These are phyloP conservation scores for Tribolium freemani DNA, from an alignment of 2,888 invertebrate genomes.

Conservation along the genomic window DNA sequence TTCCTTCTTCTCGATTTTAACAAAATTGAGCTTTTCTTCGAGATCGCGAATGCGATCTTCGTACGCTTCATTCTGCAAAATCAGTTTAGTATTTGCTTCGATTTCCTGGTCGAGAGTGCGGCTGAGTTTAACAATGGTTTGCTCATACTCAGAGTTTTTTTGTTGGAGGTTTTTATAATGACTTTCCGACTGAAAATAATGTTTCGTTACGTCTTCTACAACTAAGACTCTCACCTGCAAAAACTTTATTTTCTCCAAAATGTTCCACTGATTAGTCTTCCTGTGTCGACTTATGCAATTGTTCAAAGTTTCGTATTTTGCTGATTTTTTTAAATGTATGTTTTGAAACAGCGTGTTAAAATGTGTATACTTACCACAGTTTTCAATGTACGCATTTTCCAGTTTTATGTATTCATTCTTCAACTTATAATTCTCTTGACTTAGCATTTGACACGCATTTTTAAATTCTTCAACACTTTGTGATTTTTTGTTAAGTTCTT, in stretches of 20 bases:
- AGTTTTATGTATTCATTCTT: neutral
- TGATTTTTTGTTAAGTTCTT: neutral
- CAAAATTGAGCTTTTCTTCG: neutral
- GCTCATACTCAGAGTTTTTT: neutral
- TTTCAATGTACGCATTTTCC: constrained; percentile 2
- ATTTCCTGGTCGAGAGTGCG: constrained; percentile 8
- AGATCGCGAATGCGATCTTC: constrained; percentile 1
- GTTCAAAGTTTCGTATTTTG: constrained; percentile 1
- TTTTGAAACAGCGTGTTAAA: neutral
- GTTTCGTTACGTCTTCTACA: neutral
- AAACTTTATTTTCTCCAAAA: constrained; percentile 19
- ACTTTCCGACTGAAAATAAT: constrained; percentile 18
- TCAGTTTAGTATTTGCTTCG: constrained; percentile 3
- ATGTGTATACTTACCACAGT: neutral
- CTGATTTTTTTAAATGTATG: neutral
- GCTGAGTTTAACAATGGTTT: neutral
- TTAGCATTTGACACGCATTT: neutral
- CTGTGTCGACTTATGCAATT: neutral
- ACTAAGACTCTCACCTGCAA: neutral
- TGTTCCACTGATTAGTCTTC: neutral
- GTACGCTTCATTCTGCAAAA: constrained; percentile 6
- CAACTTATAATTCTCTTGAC: constrained; percentile 2
- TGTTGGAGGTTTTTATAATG: constrained; percentile 6
- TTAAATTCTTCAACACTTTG: neutral
- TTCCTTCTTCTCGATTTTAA: constrained; percentile 7